These are phyloP conservation scores for Spongia lamella DNA, from an alignment of 37 sponge, comb jelly and placozoan genomes.

Conservation along the genomic window DNA sequence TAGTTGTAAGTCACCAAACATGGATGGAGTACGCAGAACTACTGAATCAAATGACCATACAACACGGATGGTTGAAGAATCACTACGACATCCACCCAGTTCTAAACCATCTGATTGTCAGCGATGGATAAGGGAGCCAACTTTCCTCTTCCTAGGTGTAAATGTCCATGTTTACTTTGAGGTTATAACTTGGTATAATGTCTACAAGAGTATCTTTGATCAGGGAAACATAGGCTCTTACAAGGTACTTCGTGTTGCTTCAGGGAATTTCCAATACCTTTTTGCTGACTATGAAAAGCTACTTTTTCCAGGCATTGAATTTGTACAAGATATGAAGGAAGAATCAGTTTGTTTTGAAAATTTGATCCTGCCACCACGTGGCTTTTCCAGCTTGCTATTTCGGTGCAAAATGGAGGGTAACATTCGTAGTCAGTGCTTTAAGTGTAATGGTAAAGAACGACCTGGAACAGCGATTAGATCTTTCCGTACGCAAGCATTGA, in stretches of 20 bases:
- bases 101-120: too few relatives aligned
- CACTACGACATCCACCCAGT: too few relatives aligned
- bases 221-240: not conserved
- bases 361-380: constrained; percentile 43
- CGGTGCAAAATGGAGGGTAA: constrained; percentile 44
- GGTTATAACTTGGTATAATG: constrained; percentile 53
- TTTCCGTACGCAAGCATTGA: constrained; percentile 50
- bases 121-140: constrained; percentile 27
- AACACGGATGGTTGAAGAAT: too few relatives aligned
- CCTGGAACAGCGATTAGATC: constrained; percentile 15
- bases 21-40: too few relatives aligned
- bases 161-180: constrained; percentile 69
- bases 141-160: constrained; percentile 39
- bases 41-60: too few relatives aligned
- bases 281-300: constrained; percentile 52
- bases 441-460: constrained; percentile 48
- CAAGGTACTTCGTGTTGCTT: constrained; percentile 36
- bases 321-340: too few relatives aligned
- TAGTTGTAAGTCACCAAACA: too few relatives aligned
- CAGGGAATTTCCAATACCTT: constrained; percentile 17
- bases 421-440: constrained; percentile 31
- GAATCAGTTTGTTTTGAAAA: constrained; percentile 53
- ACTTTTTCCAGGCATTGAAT: constrained; percentile 47
- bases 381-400: constrained; percentile 43
- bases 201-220: constrained; percentile 38